Evolutionary conservation across 2,113 vertebrate genomes (phyloP).

Genomic region (Lycaon pictus): DNA sequence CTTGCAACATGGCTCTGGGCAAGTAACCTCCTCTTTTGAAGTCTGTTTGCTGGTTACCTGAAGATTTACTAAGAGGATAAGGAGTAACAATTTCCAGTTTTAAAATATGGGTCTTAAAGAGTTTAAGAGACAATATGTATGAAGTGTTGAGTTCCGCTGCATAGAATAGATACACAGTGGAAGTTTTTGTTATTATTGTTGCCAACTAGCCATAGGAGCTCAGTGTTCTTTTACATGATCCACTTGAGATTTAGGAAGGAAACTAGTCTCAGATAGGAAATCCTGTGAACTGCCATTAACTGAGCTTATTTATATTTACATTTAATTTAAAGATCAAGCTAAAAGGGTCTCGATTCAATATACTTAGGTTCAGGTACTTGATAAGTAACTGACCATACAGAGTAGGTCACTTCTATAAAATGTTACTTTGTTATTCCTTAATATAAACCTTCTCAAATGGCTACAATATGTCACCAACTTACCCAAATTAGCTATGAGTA

Average conservation of each 20-base stretch:
- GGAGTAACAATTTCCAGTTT: neutral
- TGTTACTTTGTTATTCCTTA: neutral
- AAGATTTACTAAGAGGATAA: neutral
- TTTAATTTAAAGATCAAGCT: neutral
- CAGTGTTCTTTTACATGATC: neutral
- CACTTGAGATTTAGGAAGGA: neutral
- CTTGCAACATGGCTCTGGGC: neutral
- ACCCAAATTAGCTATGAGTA: neutral
- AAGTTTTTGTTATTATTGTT: neutral
- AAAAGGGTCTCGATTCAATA: constrained; percentile 8
- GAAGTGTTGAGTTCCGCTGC: neutral
- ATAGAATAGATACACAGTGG: neutral
- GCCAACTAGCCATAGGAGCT: neutral
- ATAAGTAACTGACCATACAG: neutral
- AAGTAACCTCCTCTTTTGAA: constrained; percentile 6
- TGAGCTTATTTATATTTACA: constrained; percentile 37
- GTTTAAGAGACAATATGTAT: neutral
- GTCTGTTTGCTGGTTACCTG: neutral
- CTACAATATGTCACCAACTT: neutral
- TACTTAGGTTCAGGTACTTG: neutral
- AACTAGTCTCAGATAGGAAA: neutral
- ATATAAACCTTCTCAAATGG: neutral
- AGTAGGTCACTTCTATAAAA: neutral
- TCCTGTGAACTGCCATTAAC: neutral
- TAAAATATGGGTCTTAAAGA: neutral